Evolutionary conservation across 2,113 vertebrate genomes (phyloP).

Genomic region (Nannospalax galili): DNA sequence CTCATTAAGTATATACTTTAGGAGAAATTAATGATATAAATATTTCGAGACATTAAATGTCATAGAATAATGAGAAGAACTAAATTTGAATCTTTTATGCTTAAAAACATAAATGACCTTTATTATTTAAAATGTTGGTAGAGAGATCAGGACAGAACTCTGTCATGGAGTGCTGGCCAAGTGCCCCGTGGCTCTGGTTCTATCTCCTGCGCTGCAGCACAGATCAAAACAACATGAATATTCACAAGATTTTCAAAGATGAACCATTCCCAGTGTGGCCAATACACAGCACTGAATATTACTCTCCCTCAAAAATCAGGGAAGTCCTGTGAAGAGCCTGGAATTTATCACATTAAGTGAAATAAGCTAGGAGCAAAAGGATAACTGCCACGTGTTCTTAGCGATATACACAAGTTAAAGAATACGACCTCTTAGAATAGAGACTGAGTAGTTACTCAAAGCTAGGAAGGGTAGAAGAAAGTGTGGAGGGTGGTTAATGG

Average conservation of each 20-base stretch:
- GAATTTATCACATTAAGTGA: background rate
- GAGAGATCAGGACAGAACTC: background rate
- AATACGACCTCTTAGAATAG: background rate
- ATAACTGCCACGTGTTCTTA: background rate
- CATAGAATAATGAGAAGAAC: background rate
- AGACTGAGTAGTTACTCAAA: background rate
- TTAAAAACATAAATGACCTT: conserved; percentile 4
- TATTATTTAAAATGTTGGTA: conserved; percentile 14
- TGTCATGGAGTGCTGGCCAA: background rate
- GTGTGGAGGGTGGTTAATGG: background rate
- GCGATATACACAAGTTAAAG: background rate
- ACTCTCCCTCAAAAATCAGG: background rate
- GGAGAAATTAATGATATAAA: background rate
- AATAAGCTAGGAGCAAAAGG: background rate
- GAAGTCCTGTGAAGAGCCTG: background rate
- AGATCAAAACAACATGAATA: background rate
- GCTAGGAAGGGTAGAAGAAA: background rate
- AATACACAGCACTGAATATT: background rate
- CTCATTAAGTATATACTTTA: background rate
- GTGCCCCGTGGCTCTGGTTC: background rate
- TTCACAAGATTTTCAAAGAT: background rate
- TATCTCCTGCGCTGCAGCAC: background rate
- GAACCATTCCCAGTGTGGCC: background rate
- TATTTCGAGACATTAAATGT: background rate
- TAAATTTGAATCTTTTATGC: background rate